These are phyloP conservation scores for Psittacula cyanocephala DNA, from an alignment of 2,113 vertebrate genomes.

Conservation along the genomic window DNA sequence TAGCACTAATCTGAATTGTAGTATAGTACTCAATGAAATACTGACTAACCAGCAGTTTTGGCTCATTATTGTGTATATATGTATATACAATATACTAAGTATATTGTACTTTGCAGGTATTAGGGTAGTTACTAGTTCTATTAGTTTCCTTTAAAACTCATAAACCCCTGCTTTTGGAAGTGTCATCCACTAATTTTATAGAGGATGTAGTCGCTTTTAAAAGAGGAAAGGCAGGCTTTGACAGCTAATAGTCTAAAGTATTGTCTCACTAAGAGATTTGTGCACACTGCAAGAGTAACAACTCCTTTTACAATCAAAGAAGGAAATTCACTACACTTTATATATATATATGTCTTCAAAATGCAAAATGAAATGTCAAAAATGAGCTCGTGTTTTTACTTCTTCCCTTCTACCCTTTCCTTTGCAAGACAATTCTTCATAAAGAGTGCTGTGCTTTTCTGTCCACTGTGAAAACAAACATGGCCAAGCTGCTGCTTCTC, in stretches of 20 bases:
- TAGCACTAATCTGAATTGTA: background rate
- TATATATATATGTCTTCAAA: background rate
- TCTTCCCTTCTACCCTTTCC: background rate
- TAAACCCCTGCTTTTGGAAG: background rate
- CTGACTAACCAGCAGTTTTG: background rate
- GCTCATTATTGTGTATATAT: background rate
- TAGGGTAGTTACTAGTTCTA: background rate
- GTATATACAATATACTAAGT: background rate
- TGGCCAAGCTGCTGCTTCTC: background rate
- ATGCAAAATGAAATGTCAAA: background rate
- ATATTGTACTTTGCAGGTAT: background rate
- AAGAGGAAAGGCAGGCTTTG: background rate
- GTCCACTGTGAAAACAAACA: background rate
- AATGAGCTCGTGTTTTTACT: background rate
- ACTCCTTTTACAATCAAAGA: background rate
- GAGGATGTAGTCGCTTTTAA: background rate
- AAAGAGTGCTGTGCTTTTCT: background rate
- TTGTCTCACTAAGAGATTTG: background rate
- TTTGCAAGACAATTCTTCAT: background rate
- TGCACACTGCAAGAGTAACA: background rate
- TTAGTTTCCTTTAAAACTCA: background rate
- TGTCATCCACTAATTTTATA: background rate
- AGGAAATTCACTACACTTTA: background rate
- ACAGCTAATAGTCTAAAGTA: background rate
- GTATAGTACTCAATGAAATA: accelerated